Evolutionary conservation across 2,888 invertebrate species (phyloP), one percentile per base, ranked within the genome.

Genomic region (Ecliptopera silaceata): DNA sequence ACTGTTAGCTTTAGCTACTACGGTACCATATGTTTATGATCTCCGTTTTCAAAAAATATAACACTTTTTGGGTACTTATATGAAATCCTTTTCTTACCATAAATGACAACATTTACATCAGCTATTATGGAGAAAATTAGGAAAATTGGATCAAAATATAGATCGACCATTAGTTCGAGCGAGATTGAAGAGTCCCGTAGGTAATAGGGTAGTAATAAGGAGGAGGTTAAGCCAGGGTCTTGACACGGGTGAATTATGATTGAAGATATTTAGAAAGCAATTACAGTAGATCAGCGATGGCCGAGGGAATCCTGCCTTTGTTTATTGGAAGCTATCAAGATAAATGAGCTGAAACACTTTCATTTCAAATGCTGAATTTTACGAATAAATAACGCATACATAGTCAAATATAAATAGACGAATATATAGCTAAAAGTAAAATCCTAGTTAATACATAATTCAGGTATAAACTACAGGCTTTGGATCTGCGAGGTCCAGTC

Each of bases 1-100:
- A 66, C 63, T 66, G 65, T 68, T 70, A 72, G n/a, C 71, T 70
- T 67, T 68, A 70, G 70, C 66, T 50, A 42, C 50, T 42, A 22
- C 49, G 45, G 38, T 42, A 41, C 36, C 18, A 22, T 49, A 54
- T 12, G 13, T 44, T 59, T 56, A 56, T 55, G 59, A 59, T 46
- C 42, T 8, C 29, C 36, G 42, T 44, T 48, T 31, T 43, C 53
- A 49, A 58, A 49, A 49, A 39, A 20, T 51, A 38, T 52, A 31
- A 52, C 43, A 42, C 18, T 50, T 50, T n/a, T n/a, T n/a, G n/a
- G n/a, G n/a, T n/a, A n/a, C n/a, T n/a, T 60, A 47, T 58, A 57
- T 44, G 56, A 50, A 51, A 53, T 49, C 41, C 44, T 49, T 60
- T 59, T 56, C 59, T 62, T 46, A 59, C 51, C 17, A 32, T 29